Percentiles rank a stretch among this genome's conserved stretches.
Evolutionary conservation across 2,113 vertebrate species (phyloP).

Genomic region (Synodontis membranacea): DNA sequence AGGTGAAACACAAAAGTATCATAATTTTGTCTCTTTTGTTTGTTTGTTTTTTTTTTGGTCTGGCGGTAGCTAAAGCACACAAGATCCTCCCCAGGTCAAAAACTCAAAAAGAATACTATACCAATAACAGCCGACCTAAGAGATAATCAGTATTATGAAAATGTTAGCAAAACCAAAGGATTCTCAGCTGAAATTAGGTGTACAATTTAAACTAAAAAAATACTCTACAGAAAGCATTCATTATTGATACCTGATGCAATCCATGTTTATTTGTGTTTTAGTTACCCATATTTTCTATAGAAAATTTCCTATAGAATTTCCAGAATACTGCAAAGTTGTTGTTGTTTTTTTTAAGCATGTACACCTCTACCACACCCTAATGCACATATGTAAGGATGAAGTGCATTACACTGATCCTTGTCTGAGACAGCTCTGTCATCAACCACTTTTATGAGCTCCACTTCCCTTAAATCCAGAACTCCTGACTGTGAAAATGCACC

Average conservation of each 20-base stretch:
- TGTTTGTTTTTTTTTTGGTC: background rate
- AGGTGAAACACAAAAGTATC: background rate
- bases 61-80: background rate
- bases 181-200: background rate
- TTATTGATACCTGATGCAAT: background rate
- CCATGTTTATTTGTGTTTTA: background rate
- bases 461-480: conserved; percentile 47
- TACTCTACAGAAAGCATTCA: background rate
- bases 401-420: conserved; percentile 42
- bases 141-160: background rate
- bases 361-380: conserved; percentile 6
- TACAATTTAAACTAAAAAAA: background rate
- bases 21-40: background rate
- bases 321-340: conserved; percentile 1
- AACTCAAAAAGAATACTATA: background rate
- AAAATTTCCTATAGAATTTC: background rate
- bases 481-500: conserved; percentile 45
- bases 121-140: background rate
- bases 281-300: background rate
- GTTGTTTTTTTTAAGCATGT: conserved; percentile 5
- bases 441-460: conserved; percentile 48
- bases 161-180: background rate
- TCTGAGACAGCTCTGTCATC: conserved; percentile 40
- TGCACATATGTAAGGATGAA: conserved; percentile 28
- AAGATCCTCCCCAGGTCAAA: background rate